Evolutionary conservation across 92 coral and sea anemone species (phyloP), one percentile per base, ranked within the genome.

Genomic region (Bergia puertoricense): DNA sequence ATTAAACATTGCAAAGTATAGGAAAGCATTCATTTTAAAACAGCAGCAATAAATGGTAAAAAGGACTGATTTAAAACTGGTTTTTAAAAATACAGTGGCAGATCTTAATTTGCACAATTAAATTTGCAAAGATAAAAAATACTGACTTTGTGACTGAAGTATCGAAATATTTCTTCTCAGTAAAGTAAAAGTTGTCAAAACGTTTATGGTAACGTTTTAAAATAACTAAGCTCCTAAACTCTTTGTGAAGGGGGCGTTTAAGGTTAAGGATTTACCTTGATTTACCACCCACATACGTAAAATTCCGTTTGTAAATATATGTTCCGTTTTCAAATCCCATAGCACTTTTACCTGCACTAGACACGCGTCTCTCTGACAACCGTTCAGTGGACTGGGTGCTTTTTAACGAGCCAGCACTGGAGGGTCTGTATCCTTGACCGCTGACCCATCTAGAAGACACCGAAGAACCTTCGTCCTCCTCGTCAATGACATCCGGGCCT

Each of bases 391-490:
- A 88, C 72, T 79, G 82, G 66, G 82, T 48, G 48, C 82, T 79
- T 18, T 36, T 48, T 2, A 46, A 4, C n/a, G 82, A 79, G 2
- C 67, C 82, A 8, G 93, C 93, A 48, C 93, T 91, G 18, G 91
- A 82, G 9, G 93, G 93, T 79, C 82, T 46, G 42, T 5, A 50
- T 22, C 40, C 37, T 23, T 30, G 50, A 45, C 80, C 37, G 80
- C 65, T 79, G 62, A 13, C n/a, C 82, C 59, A 46, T 79, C 82
- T n/a, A 7, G 82, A 16, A 42, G 93, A 73, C 11, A 46, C 82
- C 59, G 89, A 85, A 16, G 92, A 85, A 2, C 37, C 54, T 81
- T 94, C 97, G 79, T 94, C 95, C 46, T 91, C 97, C 76, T 94
- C 97, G 42, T 92, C 87, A 20, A 94, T 94, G 40, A 88, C 88